Evolutionary conservation across 1,140 invertebrate species (phyloP).

Genomic region (Megalopta genalis): DNA sequence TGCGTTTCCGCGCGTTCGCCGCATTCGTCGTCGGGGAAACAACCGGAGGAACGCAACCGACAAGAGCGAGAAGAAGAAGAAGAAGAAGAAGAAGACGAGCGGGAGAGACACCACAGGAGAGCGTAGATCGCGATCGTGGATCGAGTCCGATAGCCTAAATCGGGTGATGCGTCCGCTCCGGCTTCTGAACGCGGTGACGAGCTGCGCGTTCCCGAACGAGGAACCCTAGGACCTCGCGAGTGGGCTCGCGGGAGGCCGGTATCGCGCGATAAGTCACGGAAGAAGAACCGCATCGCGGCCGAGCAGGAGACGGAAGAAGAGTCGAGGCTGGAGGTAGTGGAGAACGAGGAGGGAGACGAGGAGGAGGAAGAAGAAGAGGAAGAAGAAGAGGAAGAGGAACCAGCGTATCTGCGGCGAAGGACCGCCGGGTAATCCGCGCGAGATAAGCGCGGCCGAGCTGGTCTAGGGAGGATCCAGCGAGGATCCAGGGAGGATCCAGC

Average conservation of each 20-base stretch:
- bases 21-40: not conserved
- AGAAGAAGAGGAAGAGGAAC: conserved; percentile 24
- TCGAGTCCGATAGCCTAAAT: conserved; percentile 30
- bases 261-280: conserved; percentile 43
- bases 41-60: too few species aligned
- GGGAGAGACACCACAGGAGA: conserved; percentile 36
- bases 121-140: conserved; percentile 43
- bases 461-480: not conserved
- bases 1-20: not conserved
- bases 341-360: not conserved
- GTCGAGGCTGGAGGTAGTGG: conserved; percentile 12
- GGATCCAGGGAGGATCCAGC: not conserved
- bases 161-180: conserved; percentile 29
- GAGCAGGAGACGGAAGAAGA: not conserved
- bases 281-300: conserved; percentile 28
- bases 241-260: conserved; percentile 20
- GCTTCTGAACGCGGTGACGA: not conserved
- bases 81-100: too few species aligned
- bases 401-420: not conserved
- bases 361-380: conserved; percentile 12
- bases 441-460: not conserved
- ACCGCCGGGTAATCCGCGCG: not conserved
- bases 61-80: too few species aligned
- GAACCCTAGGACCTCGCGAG: conserved; percentile 10
- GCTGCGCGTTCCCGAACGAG: not conserved